These are phyloP conservation scores for Andrena cerasifolii DNA, from an alignment of 1,140 invertebrate species.

Conservation along the genomic window DNA sequence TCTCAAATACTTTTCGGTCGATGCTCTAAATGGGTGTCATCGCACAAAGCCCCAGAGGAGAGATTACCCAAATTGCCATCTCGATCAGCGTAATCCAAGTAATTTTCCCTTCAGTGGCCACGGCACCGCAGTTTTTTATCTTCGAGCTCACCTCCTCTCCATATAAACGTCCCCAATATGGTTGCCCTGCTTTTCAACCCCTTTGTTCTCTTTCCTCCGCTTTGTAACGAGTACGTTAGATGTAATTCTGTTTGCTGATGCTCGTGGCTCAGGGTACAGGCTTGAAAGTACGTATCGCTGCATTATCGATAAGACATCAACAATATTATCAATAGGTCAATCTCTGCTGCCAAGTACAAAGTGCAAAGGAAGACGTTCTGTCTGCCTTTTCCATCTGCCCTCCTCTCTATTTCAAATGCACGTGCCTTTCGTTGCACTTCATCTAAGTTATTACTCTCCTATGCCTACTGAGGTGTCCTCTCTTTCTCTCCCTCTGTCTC, in stretches of 20 bases:
- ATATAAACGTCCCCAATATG: slow-evolving; percentile 21
- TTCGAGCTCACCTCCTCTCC: not conserved
- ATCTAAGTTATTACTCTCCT: slow-evolving; percentile 38
- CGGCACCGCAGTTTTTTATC: not conserved
- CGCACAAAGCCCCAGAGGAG: not conserved
- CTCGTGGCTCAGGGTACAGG: not conserved
- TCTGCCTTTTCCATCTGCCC: not conserved
- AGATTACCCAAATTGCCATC: slow-evolving; percentile 23
- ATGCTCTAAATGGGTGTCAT: slow-evolving; percentile 7
- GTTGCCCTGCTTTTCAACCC: not conserved
- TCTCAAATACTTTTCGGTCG: not conserved
- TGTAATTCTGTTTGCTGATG: not conserved
- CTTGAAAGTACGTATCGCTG: no score
- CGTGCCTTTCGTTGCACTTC: slow-evolving; percentile 15
- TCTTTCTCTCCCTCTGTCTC: no score
- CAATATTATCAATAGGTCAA: no score
- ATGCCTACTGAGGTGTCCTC: slow-evolving; percentile 9
- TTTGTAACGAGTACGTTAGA: slow-evolving; percentile 3
- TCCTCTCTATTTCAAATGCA: no score
- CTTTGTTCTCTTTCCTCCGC: not conserved
- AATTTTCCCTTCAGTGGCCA: slow-evolving; percentile 31
- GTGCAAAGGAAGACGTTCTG: not conserved
- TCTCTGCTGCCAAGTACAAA: no score
- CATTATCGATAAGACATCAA: no score
- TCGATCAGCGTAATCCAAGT: slow-evolving; percentile 35